phyloP scores from a whole-genome alignment of 2,888 invertebrate genomes.

The Drosophila greeni region DNA sequence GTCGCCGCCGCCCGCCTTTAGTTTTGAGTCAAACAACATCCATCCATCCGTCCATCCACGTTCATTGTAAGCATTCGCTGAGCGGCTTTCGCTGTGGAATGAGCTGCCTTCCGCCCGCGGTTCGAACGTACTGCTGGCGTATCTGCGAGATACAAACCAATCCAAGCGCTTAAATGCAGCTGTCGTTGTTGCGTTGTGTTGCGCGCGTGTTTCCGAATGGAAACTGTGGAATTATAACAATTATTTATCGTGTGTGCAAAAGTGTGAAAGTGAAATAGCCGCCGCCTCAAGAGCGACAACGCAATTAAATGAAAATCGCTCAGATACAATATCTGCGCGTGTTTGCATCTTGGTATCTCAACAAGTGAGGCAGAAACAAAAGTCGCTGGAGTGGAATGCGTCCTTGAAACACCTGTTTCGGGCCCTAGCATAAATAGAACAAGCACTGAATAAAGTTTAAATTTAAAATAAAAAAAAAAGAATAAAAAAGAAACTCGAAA shows the following conservation, averaged over 20 bases:
- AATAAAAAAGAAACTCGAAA: not conserved
- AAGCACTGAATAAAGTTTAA: not conserved
- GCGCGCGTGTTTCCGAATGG: conserved; percentile 56
- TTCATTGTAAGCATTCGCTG: conserved; percentile 52
- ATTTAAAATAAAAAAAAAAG: not conserved
- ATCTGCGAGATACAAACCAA: conserved; percentile 45
- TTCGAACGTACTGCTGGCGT: conserved; percentile 5
- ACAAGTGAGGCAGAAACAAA: conserved; percentile 46
- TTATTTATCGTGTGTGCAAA: conserved; percentile 48
- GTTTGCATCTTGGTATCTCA: conserved; percentile 19
- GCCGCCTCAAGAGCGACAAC: conserved; percentile 54
- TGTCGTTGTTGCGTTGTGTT: conserved; percentile 26
- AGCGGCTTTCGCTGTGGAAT: conserved; percentile 71
- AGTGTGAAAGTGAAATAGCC: conserved; percentile 68
- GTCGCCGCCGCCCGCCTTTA: conserved; percentile 30
- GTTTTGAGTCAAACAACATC: conserved; percentile 33
- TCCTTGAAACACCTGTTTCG: conserved; percentile 72
- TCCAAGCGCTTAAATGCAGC: conserved; percentile 54
- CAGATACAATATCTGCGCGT: conserved; percentile 28
- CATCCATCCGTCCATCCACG: conserved; percentile 28
- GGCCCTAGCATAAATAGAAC: conserved; percentile 18
- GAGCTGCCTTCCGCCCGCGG: conserved; percentile 47
- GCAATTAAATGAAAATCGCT: conserved; percentile 65
- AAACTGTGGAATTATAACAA: conserved; percentile 38
- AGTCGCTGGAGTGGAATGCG: conserved; percentile 59